A percentile compares a stretch with the other conserved stretches of the same genome.
Evolutionary conservation across 2,797 vertebrate species (phyloP).

Genomic region (Ciconia nigra): DNA sequence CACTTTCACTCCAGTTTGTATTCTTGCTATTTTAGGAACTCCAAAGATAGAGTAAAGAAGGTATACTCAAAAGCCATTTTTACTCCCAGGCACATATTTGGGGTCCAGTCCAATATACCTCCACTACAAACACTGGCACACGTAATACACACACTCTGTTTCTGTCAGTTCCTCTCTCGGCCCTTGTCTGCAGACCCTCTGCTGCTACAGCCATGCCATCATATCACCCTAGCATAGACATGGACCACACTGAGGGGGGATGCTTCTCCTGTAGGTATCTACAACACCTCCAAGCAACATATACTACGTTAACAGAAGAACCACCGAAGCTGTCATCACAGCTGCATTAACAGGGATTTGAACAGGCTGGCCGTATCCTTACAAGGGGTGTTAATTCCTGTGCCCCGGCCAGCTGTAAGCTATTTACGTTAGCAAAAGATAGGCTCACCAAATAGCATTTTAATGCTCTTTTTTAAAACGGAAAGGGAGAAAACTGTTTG

Average conservation of each 20-base stretch:
- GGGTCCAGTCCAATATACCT: not conserved
- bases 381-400: not conserved
- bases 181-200: not conserved
- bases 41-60: not conserved
- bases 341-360: not conserved
- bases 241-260: fast-evolving
- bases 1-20: not conserved
- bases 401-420: not conserved
- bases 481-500: not conserved
- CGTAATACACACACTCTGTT: not conserved
- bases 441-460: not conserved
- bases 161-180: not conserved
- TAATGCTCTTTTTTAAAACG: not conserved
- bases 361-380: not conserved
- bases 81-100: not conserved
- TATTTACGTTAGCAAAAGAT: not conserved
- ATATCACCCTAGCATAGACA: not conserved
- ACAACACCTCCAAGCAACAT: not conserved
- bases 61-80: not conserved
- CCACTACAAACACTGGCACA: not conserved
- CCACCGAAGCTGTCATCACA: not conserved
- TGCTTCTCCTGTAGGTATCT: not conserved
- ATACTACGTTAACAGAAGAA: not conserved
- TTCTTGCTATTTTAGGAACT: not conserved
- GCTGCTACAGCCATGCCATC: not conserved